A percentile compares a stretch with the other conserved stretches of the same genome.
These are phyloP conservation scores for Mirza zaza DNA, from an alignment of 2,113 vertebrate genomes.

Conservation along the genomic window DNA sequence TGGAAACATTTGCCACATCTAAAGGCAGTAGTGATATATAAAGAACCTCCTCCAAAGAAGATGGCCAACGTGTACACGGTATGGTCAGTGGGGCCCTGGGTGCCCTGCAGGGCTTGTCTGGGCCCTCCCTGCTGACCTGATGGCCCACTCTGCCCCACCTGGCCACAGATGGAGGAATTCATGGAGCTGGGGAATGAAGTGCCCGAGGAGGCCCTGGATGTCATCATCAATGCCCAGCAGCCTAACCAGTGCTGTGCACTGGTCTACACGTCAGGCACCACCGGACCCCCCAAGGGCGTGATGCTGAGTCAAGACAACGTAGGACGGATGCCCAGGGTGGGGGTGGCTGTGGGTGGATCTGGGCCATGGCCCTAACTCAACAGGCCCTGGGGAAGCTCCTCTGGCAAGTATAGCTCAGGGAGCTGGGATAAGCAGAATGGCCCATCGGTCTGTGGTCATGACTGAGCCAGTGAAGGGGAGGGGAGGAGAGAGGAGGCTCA, in stretches of 20 bases:
- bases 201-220: conserved; percentile 85
- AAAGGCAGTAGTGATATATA: conserved; percentile 91
- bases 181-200: conserved; percentile 86
- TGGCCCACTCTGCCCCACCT: neutral
- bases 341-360: neutral
- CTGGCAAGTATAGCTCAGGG: neutral
- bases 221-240: conserved; percentile 85
- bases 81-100: conserved; percentile 7
- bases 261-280: conserved; percentile 93
- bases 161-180: conserved; percentile 90
- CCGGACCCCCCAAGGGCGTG: conserved; percentile 91
- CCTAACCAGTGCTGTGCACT: conserved; percentile 91
- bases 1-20: conserved; percentile 86
- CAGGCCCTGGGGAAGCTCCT: neutral
- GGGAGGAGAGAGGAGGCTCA: too few relatives aligned
- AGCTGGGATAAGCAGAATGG: neutral
- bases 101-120: accelerated
- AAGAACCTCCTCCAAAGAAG: conserved; percentile 80
- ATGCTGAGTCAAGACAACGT: conserved; percentile 96
- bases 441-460: neutral
- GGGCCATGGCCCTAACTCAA: neutral
- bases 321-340: neutral
- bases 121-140: accelerated
- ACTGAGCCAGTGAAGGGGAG: neutral
- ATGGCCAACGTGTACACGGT: conserved; percentile 87